Evolutionary conservation across 2,113 vertebrate genomes (phyloP).

Genomic region (Vulpes ferrilata): DNA sequence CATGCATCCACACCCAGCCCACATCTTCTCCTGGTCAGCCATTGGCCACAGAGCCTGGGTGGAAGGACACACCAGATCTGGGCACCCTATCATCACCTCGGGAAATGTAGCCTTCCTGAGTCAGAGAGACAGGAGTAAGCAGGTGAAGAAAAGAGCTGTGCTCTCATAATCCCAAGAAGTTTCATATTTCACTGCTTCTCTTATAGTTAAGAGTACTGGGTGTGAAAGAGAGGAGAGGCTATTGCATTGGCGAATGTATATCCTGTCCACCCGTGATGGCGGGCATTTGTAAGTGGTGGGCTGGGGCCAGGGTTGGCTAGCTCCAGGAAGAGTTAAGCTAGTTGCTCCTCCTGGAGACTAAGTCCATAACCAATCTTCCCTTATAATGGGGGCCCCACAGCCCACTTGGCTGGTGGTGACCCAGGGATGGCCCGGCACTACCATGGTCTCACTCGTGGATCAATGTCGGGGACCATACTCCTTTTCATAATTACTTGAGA

Average conservation of each 20-base stretch:
- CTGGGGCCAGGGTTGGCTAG: neutral
- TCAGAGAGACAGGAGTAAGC: neutral
- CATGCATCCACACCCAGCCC: neutral
- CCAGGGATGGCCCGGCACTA: neutral
- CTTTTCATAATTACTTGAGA: neutral
- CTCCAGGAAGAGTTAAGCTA: neutral
- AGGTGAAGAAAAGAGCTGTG: neutral
- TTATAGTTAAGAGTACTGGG: neutral
- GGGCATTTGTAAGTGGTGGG: accelerated
- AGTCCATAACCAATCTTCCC: neutral
- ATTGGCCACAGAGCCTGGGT: neutral
- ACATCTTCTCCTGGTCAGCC: neutral
- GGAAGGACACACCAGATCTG: neutral
- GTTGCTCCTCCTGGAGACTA: neutral
- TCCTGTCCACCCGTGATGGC: neutral
- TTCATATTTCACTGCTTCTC: neutral
- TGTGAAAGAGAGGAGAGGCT: too few species aligned
- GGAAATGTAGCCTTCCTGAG: neutral
- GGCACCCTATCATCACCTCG: accelerated
- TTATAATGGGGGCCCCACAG: neutral
- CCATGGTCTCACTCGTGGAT: neutral
- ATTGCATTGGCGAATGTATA: neutral
- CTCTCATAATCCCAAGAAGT: neutral
- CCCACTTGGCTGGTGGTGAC: neutral
- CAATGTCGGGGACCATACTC: neutral